Percentiles rank a stretch among this genome's conserved stretches.
phyloP scores from a whole-genome alignment of 2,888 invertebrate genomes.

The Diabrotica balteata region DNA sequence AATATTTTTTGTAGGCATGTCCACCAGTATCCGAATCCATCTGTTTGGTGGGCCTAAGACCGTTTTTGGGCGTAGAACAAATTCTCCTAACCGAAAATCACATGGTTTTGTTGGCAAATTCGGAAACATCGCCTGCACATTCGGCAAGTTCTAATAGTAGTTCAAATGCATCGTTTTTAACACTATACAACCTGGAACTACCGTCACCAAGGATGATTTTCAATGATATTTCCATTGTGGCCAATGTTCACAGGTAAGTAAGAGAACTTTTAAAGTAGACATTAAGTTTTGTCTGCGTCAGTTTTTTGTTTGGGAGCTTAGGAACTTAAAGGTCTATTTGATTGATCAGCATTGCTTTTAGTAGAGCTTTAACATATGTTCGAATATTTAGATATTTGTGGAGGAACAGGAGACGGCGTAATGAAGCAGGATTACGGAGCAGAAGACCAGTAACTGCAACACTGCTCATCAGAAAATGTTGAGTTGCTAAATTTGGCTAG shows the following conservation, averaged over 20 bases:
- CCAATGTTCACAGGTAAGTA: slow-evolving; percentile 63
- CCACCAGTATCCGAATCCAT: slow-evolving; percentile 68
- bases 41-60: slow-evolving; percentile 72
- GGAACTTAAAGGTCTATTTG: no score
- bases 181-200: slow-evolving; percentile 74
- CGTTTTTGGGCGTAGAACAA: slow-evolving; percentile 70
- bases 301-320: no score
- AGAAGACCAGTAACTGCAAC: no score
- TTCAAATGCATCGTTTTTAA: slow-evolving; percentile 65
- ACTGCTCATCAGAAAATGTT: no score
- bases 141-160: slow-evolving; percentile 58
- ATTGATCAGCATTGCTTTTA: no score
- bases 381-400: no score
- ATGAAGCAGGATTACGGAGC: no score
- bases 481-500: no score
- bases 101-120: slow-evolving; percentile 66
- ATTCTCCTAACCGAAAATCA: slow-evolving; percentile 62
- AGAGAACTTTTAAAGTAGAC: no score
- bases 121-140: slow-evolving; percentile 65
- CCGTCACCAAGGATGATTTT: slow-evolving; percentile 71
- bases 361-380: no score
- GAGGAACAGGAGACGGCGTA: no score
- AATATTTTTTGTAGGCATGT: slow-evolving; percentile 58
- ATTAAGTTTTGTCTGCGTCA: no score
- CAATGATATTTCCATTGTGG: slow-evolving; percentile 74